phyloP scores from a whole-genome alignment of 2,888 invertebrate species.

The Leucophora obtusa region DNA sequence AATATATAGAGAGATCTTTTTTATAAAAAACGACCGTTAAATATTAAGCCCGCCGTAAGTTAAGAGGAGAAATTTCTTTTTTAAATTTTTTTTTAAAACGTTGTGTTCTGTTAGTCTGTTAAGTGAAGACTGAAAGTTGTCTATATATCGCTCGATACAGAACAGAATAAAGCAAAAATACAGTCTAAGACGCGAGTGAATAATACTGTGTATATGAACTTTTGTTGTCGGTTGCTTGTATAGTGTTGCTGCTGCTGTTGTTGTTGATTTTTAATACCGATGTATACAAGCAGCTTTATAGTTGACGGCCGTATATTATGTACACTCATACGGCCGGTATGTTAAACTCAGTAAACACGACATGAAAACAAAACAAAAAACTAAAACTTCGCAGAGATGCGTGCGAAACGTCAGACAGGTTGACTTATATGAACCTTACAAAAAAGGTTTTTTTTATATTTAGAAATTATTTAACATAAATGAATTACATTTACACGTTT shows the following conservation, averaged over 20 bases:
- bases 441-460: neutral
- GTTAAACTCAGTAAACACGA: neutral
- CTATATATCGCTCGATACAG: conserved; percentile 58
- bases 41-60: neutral
- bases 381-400: conserved; percentile 3
- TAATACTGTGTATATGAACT: conserved; percentile 27
- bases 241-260: conserved; percentile 41
- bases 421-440: conserved; percentile 9
- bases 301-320: conserved; percentile 10
- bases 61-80: neutral
- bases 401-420: conserved; percentile 22
- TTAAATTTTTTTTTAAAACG: conserved; percentile 44
- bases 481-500: neutral
- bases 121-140: conserved; percentile 71
- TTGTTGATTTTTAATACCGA: conserved; percentile 1
- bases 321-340: neutral
- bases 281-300: conserved; percentile 19
- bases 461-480: neutral
- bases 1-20: neutral
- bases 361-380: neutral
- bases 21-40: neutral
- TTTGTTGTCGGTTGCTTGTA: conserved; percentile 32
- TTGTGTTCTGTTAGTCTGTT: conserved; percentile 69
- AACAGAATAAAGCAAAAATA: conserved; percentile 52
- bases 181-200: conserved; percentile 54